These are phyloP conservation scores for Takifugu rubripes DNA, from an alignment of 2,797 vertebrate genomes.

Conservation along the genomic window DNA sequence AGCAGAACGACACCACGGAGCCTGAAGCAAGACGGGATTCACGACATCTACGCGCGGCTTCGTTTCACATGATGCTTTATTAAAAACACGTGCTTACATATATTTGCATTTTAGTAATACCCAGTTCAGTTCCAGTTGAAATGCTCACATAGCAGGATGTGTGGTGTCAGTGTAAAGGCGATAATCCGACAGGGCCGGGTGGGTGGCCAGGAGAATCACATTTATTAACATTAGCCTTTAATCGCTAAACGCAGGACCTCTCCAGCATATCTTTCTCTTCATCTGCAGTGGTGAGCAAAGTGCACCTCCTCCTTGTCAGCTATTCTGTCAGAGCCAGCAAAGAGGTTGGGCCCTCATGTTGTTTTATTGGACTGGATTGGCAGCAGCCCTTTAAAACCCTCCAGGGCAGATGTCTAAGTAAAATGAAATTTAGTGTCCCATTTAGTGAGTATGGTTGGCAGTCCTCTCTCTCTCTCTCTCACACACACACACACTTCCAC, in stretches of 20 bases:
- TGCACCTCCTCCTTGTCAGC: conserved; percentile 14
- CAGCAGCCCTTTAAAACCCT: conserved; percentile 37
- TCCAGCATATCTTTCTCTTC: conserved; percentile 12
- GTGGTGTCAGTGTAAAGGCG: neutral
- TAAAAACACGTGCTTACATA: neutral
- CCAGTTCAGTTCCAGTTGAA: neutral
- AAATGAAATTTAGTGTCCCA: conserved; percentile 54
- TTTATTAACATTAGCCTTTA: neutral
- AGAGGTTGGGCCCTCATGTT: conserved; percentile 43
- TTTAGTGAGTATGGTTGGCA: conserved; percentile 63
- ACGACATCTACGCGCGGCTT: too few species aligned
- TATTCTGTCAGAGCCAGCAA: conserved; percentile 38
- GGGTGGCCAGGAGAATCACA: neutral
- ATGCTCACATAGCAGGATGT: neutral
- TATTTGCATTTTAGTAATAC: neutral
- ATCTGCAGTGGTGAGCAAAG: conserved; percentile 12
- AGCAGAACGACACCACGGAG: neutral
- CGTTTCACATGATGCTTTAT: too few species aligned
- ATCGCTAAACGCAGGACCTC: neutral
- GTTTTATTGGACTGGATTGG: conserved; percentile 51
- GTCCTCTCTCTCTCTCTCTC: conserved; percentile 10
- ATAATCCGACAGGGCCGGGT: neutral
- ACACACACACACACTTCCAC: neutral
- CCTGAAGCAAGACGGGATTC: too few species aligned
- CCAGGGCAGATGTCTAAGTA: conserved; percentile 48